Base-by-base conservation (phyloP, 1,140 invertebrate genomes). In the Ptiloglossa arizonensis region DNA sequence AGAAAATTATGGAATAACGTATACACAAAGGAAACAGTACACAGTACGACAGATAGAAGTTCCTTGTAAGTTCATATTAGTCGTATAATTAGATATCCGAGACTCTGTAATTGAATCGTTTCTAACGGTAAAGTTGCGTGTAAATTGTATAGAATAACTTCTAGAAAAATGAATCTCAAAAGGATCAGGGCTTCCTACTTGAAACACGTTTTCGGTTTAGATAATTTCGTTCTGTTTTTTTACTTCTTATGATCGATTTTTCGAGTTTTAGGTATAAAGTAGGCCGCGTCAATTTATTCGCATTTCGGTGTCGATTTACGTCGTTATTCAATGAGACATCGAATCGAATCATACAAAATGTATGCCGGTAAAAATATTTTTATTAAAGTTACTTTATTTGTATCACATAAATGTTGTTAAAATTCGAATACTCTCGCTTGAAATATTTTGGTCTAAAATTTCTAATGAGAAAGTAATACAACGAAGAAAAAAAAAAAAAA, bases 141-240 rank as follows among this genome's bases (percentile, higher is more conserved):
- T 76, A 76, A 76, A 59, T 69, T 17, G 66, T 56, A 69, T 59
- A 69, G 73, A 76, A 69, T 76, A 69, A 69, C 66, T 76, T 76
- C 66, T 76, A 76, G 73, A 76, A 76, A 76, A 69, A 76, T 69
- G 73, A 76, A 76, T 76, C 66, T 57, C 64, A 69, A 76, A 76
- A 76, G 54, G 17, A 48, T 69, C 54, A 29, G 29, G 24, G 54
- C 38, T 11, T 1, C 22, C 11, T 56, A 66, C 73, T 76, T 57
- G 54, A 76, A 69, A 76, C 73, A 68, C 73, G 66, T 29, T 48
- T n/a, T 59, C 35, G 17, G 32, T 48, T 48, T 24, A 6, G 29
- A 67, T 15, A 46, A 69, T n/a, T 24, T 50, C 46, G 67, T 2
- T 17, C 35, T 59, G 22, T 29, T 22, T 17, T 48, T 29, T 29